Conservation (phyloP, 2,888 invertebrate species). For the Oscheius sp. region DNA sequence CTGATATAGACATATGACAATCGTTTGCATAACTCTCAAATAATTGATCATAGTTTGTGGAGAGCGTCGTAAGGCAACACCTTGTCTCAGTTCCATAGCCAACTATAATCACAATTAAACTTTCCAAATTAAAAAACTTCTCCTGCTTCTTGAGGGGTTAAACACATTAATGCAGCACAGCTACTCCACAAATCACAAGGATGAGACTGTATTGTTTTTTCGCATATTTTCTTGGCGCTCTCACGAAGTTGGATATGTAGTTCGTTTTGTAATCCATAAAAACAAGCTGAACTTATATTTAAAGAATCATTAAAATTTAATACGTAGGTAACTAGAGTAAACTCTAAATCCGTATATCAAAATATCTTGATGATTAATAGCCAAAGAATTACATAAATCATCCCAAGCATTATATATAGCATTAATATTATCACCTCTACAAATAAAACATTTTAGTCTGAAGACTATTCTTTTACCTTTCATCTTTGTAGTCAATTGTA, state of each 20-base stretch:
- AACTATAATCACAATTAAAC: not conserved
- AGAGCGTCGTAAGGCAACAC: not conserved
- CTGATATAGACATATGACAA: not conserved
- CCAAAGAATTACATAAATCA: not conserved
- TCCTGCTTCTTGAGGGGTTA: not conserved
- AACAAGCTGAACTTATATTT: conserved; percentile 3
- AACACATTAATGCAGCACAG: not conserved
- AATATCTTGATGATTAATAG: conserved; percentile 38
- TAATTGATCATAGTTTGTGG: conserved; percentile 41
- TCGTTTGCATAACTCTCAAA: conserved; percentile 36
- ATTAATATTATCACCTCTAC: not conserved
- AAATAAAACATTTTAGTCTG: not conserved
- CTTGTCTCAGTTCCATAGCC: not conserved
- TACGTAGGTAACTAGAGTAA: conserved; percentile 50
- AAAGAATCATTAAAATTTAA: not conserved
- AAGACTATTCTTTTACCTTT: not conserved
- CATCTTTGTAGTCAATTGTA: not conserved
- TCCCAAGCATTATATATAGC: conserved; percentile 18
- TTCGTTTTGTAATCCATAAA: not conserved
- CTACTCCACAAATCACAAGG: conserved; percentile 31
- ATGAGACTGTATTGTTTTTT: conserved; percentile 27
- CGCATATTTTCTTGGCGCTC: conserved; percentile 10
- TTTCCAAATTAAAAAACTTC: not conserved
- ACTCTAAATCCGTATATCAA: conserved; percentile 50
- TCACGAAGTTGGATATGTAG: not conserved